Percentiles rank a stretch among this genome's conserved stretches.
Evolutionary conservation across 2,113 vertebrate genomes (phyloP).

Genomic region (Hyperopisus bebe): DNA sequence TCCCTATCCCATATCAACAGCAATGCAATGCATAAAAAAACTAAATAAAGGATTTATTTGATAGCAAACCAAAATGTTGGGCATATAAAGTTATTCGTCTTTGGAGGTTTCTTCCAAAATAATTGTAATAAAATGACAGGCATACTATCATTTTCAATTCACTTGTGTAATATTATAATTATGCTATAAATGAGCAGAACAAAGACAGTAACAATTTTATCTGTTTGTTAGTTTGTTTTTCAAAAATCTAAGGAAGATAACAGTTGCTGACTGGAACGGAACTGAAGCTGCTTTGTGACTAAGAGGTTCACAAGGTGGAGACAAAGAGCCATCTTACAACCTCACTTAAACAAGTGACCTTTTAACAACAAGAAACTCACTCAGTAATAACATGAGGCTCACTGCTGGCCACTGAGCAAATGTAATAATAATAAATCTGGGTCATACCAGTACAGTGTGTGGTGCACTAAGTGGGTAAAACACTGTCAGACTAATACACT

Average conservation of each 20-base stretch:
- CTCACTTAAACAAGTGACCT: not conserved
- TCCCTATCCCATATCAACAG: not conserved
- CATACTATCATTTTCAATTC: not conserved
- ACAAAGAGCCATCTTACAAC: not conserved
- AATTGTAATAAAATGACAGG: not conserved
- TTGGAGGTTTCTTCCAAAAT: not conserved
- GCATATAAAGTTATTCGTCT: not conserved
- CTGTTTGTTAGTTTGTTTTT: not conserved
- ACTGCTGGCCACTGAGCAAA: not conserved
- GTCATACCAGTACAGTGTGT: not conserved
- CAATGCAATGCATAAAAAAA: not conserved
- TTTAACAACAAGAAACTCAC: not conserved
- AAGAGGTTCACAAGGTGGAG: conserved; percentile 15
- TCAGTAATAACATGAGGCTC: not conserved
- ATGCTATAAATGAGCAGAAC: not conserved
- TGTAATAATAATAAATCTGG: not conserved
- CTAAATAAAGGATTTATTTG: not conserved
- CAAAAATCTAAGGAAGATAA: not conserved
- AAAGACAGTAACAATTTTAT: not conserved
- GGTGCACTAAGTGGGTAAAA: not conserved
- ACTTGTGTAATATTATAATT: not conserved
- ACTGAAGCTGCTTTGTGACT: not conserved
- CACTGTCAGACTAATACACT: not conserved
- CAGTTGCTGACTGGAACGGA: not conserved
- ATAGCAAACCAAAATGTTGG: not conserved